Percentiles rank a stretch among this genome's conserved stretches.
phyloP scores from a whole-genome alignment of 2,113 vertebrate species.

The Strix uralensis region DNA sequence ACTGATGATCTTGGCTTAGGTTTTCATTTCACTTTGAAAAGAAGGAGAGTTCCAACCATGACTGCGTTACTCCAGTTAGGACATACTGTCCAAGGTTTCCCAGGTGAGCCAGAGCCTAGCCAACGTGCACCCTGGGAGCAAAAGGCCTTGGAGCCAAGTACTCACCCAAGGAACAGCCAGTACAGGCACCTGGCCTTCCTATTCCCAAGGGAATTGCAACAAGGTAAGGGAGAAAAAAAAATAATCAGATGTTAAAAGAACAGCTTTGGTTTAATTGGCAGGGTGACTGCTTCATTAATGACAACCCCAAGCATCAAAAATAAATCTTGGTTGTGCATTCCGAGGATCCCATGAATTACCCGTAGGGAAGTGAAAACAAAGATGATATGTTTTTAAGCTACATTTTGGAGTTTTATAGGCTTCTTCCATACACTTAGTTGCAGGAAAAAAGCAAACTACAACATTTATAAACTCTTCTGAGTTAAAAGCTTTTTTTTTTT shows the following conservation, averaged over 20 bases:
- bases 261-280: not conserved
- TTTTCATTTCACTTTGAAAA: not conserved
- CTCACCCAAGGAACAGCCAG: not conserved
- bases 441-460: not conserved
- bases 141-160: not conserved
- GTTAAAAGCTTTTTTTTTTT: not conserved
- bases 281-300: not conserved
- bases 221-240: no score
- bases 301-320: not conserved
- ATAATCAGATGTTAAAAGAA: not conserved
- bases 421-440: not conserved
- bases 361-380: not conserved
- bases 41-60: not conserved
- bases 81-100: not conserved
- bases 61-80: accelerated
- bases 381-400: not conserved
- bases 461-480: not conserved
- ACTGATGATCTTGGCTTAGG: not conserved
- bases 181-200: not conserved
- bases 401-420: not conserved
- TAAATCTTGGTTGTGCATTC: not conserved
- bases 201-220: not conserved
- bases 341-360: not conserved
- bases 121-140: accelerated
- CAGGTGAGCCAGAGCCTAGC: not conserved